phyloP scores from a whole-genome alignment of 2,113 vertebrate species.

The Nanorana parkeri region DNA sequence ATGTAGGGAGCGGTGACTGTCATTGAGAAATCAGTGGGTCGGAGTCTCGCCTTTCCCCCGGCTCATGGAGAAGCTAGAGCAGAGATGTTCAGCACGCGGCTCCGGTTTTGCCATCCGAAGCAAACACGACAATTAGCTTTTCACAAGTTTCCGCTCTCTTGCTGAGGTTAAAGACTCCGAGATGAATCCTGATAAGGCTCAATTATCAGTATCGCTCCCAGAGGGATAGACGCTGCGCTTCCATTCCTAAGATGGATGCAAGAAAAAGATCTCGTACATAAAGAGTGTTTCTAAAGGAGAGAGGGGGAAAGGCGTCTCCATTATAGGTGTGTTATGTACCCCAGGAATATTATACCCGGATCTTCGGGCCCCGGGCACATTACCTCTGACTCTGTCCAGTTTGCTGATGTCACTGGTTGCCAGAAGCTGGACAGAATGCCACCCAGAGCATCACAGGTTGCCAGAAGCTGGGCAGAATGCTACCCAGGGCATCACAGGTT shows the following conservation, averaged over 20 bases:
- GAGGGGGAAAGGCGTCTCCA: not conserved
- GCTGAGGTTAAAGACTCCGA: constrained; percentile 46
- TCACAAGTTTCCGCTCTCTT: not conserved
- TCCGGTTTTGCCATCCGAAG: not conserved
- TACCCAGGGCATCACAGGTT: too few species aligned
- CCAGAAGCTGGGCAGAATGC: too few species aligned
- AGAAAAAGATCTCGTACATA: not conserved
- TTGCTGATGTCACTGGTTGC: too few species aligned
- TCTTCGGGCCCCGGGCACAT: too few species aligned
- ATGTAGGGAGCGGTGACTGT: too few species aligned
- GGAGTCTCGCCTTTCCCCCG: too few species aligned
- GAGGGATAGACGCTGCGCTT: constrained; percentile 1
- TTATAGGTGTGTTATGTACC: constrained; percentile 5
- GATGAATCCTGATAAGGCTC: constrained; percentile 49
- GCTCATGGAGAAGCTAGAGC: not conserved
- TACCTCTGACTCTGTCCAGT: too few species aligned
- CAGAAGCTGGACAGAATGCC: too few species aligned
- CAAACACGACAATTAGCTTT: constrained; percentile 23
- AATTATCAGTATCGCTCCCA: constrained; percentile 32
- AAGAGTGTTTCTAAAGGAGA: not conserved
- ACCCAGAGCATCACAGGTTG: too few species aligned
- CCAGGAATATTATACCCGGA: not conserved
- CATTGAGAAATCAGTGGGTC: too few species aligned
- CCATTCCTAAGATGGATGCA: not conserved
- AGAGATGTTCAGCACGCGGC: not conserved